Percentiles rank a stretch among this genome's conserved stretches.
These are phyloP conservation scores for Eubasilissa regina DNA, from an alignment of 1,140 invertebrate species.

Conservation along the genomic window DNA sequence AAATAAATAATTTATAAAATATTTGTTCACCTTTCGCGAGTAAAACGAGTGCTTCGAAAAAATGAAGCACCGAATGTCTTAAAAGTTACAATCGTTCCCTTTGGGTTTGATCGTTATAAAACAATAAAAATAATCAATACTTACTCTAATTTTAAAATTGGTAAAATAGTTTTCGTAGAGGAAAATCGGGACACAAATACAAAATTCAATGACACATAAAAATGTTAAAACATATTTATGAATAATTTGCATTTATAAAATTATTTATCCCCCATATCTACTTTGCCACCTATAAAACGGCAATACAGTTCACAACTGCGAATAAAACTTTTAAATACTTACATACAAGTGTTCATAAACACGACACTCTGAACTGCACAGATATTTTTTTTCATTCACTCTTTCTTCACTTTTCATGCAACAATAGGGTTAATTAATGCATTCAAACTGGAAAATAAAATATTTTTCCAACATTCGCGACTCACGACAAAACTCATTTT, in stretches of 20 bases:
- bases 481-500: slow-evolving; percentile 34
- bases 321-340: slow-evolving; percentile 28
- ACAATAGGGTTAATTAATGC: slow-evolving; percentile 28
- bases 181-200: slow-evolving; percentile 22
- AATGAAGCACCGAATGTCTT: slow-evolving; percentile 19
- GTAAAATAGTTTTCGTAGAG: slow-evolving; percentile 39
- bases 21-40: slow-evolving; percentile 28
- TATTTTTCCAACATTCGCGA: slow-evolving; percentile 16
- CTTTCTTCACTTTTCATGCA: slow-evolving; percentile 39
- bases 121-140: slow-evolving; percentile 32
- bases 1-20: slow-evolving; percentile 23
- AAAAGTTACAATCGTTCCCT: slow-evolving; percentile 9
- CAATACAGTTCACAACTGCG: slow-evolving; percentile 42
- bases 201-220: slow-evolving; percentile 17
- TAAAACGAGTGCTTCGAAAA: slow-evolving; percentile 27
- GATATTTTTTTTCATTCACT: slow-evolving; percentile 31
- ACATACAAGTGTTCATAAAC: slow-evolving; percentile 29
- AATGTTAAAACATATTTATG: slow-evolving; percentile 8
- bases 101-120: slow-evolving; percentile 19
- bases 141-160: slow-evolving; percentile 29
- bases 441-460: slow-evolving; percentile 38
- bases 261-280: slow-evolving; percentile 45
- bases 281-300: slow-evolving; percentile 43
- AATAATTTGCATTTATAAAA: slow-evolving; percentile 20
- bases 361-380: slow-evolving; percentile 29